These are phyloP conservation scores for Stichopus chloronotus DNA, from an alignment of 35 echinoderm and acorn worm species.

Conservation along the genomic window DNA sequence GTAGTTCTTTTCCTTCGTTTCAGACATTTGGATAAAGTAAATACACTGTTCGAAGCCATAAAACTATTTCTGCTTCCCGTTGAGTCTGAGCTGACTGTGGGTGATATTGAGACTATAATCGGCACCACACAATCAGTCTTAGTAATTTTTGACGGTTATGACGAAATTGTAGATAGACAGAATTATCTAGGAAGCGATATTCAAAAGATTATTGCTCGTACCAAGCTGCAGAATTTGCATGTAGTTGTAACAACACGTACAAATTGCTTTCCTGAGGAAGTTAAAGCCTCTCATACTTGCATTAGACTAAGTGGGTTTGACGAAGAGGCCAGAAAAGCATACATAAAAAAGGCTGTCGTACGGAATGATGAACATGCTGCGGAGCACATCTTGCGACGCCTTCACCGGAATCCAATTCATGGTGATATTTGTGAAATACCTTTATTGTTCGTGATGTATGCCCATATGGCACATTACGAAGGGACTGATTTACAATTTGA, in stretches of 20 bases:
- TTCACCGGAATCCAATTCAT: not conserved
- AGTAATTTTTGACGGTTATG: not conserved
- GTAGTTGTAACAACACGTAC: conserved; percentile 7
- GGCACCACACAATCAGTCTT: not conserved
- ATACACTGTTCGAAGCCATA: not conserved
- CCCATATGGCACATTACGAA: not conserved
- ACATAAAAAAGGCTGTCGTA: not conserved
- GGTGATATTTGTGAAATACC: not conserved
- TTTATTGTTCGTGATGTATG: not conserved
- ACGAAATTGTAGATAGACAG: not conserved
- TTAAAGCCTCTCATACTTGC: too few species aligned
- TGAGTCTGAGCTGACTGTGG: not conserved
- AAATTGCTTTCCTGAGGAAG: not conserved
- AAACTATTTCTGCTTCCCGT: not conserved
- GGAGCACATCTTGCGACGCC: not conserved
- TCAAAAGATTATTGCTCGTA: not conserved
- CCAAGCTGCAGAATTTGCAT: not conserved
- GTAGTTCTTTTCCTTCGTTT: not conserved
- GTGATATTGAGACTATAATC: not conserved
- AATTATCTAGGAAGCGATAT: not conserved
- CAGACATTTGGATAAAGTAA: not conserved
- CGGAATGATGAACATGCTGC: not conserved
- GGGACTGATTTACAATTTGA: not conserved
- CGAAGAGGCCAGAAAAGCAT: not conserved
- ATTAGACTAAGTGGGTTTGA: conserved; percentile 10